Evolutionary conservation across 2,113 vertebrate genomes (phyloP), one percentile per base, ranked within the genome.

Genomic region (Hyaena hyaena): DNA sequence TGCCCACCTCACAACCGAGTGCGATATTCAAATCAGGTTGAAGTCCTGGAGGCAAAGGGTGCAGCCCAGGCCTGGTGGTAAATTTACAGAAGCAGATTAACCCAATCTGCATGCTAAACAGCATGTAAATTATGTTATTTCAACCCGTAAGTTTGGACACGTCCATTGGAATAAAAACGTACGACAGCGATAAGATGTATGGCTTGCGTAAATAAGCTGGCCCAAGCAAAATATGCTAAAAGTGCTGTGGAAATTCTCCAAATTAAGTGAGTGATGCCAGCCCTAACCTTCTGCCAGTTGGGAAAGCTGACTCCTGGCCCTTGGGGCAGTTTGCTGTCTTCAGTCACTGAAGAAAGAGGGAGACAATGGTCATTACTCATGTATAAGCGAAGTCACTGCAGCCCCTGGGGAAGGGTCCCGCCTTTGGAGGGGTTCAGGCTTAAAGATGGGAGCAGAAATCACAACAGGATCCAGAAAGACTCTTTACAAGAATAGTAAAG

Each of bases 41-140:
- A 95, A 74, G 95, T 89, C 89, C 79, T 93, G 11, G 50, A 77
- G 89, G 93, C 58, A 96, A 28, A 88, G 28, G 77, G 68, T 1
- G 74, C n/a, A 86, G 85, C 83, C 66, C 53, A 89, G 87, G 65
- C 69, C 69, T 96, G 93, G 83, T 80, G 65, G 86, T 93, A 95
- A 97, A 98, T 98, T 97, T 97, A 96, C 76, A 90, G 92, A 92
- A 92, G 92, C 68, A 53, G 35, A 97, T 98, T 93, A 97, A 93
- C 92, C 65, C 95, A 93, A 97, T 98, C 90, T 97, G 97, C 97
- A 97, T 97, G 95, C 96, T 97, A 98, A 97, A 96, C n/a, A 97
- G 96, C 95, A 96, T 96, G 97, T 80, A 98, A 98, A 98, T 98
- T 95, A 88, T 80, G 80, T 96, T 97, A 96, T 97, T 97, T 97